A percentile compares a stretch with the other conserved stretches of the same genome.
Evolutionary conservation across 2,113 vertebrate genomes (phyloP).

Genomic region (Megaceryle torquata): DNA sequence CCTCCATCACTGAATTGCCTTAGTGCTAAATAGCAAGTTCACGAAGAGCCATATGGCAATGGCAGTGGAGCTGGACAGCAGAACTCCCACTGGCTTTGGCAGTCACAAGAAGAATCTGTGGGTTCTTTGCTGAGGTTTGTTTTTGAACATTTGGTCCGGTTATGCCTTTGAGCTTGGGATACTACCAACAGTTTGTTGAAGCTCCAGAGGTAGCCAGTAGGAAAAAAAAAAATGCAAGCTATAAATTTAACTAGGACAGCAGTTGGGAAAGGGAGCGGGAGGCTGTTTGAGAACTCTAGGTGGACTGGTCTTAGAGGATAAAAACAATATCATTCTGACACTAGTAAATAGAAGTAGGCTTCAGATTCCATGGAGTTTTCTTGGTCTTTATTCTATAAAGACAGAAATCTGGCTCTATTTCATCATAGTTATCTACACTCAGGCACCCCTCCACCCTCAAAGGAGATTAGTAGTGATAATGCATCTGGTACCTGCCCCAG

Average conservation of each 20-base stretch:
- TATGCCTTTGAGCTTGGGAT: not conserved
- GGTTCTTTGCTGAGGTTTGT: not conserved
- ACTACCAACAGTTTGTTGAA: not conserved
- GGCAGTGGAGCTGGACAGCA: not conserved
- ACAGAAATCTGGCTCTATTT: slow-evolving; percentile 54
- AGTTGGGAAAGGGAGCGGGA: not conserved
- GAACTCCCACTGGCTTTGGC: not conserved
- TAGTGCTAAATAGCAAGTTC: not conserved
- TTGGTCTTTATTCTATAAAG: not conserved
- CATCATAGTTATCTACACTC: slow-evolving; percentile 12
- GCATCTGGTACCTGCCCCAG: slow-evolving; percentile 61
- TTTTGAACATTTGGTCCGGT: not conserved
- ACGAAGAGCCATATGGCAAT: fast-evolving
- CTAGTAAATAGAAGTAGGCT: not conserved
- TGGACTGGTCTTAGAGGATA: not conserved
- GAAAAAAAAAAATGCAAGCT: too few species aligned
- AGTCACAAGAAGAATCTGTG: not conserved
- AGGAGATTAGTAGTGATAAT: slow-evolving; percentile 53
- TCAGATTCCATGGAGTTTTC: not conserved
- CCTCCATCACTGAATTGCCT: not conserved
- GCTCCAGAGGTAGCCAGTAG: not conserved
- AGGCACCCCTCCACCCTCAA: slow-evolving; percentile 29
- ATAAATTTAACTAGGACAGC: not conserved
- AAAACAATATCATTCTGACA: not conserved
- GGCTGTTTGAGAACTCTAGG: not conserved